Evolutionary conservation across 2,113 vertebrate species (phyloP), one percentile per base, ranked within the genome.

Genomic region (Neodontobutis hainanensis): DNA sequence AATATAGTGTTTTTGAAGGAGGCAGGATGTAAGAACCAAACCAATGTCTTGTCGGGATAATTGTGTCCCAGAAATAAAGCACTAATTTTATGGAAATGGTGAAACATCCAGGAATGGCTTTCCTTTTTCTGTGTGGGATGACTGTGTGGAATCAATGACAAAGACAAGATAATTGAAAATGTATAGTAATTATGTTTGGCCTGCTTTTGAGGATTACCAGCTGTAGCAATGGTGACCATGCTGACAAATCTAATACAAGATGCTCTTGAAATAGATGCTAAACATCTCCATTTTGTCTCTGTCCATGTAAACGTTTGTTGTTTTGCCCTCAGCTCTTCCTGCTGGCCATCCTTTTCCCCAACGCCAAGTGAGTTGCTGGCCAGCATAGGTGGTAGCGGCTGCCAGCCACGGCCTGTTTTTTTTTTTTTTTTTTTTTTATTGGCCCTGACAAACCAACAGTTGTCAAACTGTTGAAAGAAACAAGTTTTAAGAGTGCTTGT

Each of bases 401-500:
- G 70, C 70, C 74, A 76, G 55, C 50, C 49, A 44, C 57, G 11
- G 11, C 57, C 55, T 76, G 70, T 61, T n/a, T n/a, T n/a, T n/a
- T n/a, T n/a, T n/a, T n/a, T n/a, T n/a, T n/a, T n/a, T 77, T 45
- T 15, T 14, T n/a, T 77, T 45, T 15, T 14, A 52, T 87, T 81
- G 74, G 78, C 71, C 53, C 66, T 48, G 44, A 72, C 27, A 83
- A 35, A 48, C 15, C 42, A 78, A 48, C 51, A 55, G 68, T 78
- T 78, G 69, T 82, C 71, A 71, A 48, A 43, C 52, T 74, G 56
- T 68, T 61, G 70, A 72, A 61, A 67, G 42, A 64, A 78, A 69
- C 75, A 62, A 35, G 46, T 72, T 88, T 84, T 63, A 62, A 61
- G 50, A 47, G 44, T 15, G 65, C 50, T 78, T 78, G 58, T 68